Conservation (phyloP, 2,113 vertebrate genomes). For the Lophotis ruficrista region DNA sequence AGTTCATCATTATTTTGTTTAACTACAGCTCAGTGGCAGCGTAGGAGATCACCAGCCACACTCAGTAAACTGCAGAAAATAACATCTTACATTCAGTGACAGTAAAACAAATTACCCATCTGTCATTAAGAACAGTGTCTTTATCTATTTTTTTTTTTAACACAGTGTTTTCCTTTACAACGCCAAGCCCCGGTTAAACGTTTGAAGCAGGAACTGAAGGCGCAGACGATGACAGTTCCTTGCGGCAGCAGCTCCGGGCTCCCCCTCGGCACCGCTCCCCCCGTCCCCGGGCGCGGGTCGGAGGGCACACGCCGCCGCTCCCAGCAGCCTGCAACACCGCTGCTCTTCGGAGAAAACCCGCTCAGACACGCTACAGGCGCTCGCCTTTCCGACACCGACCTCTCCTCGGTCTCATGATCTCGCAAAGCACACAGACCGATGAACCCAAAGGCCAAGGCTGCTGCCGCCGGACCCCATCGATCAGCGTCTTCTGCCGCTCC, state of each 20-base stretch:
- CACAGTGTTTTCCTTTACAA: neutral
- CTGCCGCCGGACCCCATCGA: neutral
- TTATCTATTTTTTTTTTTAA: no score
- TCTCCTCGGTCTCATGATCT: fast-evolving
- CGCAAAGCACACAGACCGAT: neutral
- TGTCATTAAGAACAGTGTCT: neutral
- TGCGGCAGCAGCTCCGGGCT: neutral
- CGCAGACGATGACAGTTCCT: fast-evolving
- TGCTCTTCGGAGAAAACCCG: fast-evolving
- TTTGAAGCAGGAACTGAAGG: fast-evolving
- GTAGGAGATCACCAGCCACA: neutral
- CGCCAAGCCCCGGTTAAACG: neutral
- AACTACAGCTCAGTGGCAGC: neutral
- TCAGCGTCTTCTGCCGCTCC: fast-evolving
- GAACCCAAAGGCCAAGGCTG: neutral
- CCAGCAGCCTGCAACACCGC: fast-evolving
- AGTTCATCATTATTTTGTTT: neutral
- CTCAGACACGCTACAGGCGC: fast-evolving
- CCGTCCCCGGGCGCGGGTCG: neutral
- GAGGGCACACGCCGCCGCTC: neutral
- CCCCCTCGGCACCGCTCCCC: neutral
- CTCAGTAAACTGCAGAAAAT: neutral
- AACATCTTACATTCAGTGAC: neutral
- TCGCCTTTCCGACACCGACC: neutral
- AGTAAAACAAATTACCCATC: neutral